Conservation (phyloP, 2,113 vertebrate species). For the Tetrao urogallus region DNA sequence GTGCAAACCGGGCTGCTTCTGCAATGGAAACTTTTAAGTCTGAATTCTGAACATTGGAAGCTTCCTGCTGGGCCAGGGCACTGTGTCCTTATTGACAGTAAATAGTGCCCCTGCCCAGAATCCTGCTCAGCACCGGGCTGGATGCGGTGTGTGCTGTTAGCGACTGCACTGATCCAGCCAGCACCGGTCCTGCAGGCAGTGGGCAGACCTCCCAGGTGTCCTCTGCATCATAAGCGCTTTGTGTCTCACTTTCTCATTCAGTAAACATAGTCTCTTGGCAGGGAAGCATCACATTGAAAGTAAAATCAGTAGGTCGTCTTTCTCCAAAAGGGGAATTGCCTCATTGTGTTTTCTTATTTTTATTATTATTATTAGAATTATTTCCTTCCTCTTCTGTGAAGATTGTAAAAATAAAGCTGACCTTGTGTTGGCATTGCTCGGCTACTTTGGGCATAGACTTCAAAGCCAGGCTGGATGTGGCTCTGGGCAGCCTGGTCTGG, state of each 20-base stretch:
- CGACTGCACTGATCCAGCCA: not conserved
- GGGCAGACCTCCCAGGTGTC: slow-evolving; percentile 28
- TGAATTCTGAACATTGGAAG: not conserved
- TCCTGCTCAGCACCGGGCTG: slow-evolving; percentile 30
- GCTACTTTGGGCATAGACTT: not conserved
- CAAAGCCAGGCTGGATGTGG: too few species aligned
- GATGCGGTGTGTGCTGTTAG: not conserved
- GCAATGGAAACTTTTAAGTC: slow-evolving; percentile 17
- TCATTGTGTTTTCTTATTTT: fast-evolving
- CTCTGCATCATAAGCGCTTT: not conserved
- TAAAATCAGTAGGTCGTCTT: not conserved
- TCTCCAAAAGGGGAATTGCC: not conserved
- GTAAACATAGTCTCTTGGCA: slow-evolving; percentile 56
- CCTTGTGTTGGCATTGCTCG: not conserved
- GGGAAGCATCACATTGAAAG: slow-evolving; percentile 20
- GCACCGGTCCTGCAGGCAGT: not conserved
- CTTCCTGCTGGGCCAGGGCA: not conserved
- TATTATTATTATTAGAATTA: not conserved
- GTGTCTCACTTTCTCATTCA: slow-evolving; percentile 46
- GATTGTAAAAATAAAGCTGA: not conserved
- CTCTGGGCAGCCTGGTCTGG: too few species aligned
- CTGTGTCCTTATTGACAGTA: slow-evolving; percentile 70
- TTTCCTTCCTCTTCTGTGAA: not conserved
- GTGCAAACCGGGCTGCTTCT: not conserved
- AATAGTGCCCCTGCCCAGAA: slow-evolving; percentile 25